Evolutionary conservation across 1,140 invertebrate genomes (phyloP), one percentile per base, ranked within the genome.

Genomic region (Spodoptera frugiperda): DNA sequence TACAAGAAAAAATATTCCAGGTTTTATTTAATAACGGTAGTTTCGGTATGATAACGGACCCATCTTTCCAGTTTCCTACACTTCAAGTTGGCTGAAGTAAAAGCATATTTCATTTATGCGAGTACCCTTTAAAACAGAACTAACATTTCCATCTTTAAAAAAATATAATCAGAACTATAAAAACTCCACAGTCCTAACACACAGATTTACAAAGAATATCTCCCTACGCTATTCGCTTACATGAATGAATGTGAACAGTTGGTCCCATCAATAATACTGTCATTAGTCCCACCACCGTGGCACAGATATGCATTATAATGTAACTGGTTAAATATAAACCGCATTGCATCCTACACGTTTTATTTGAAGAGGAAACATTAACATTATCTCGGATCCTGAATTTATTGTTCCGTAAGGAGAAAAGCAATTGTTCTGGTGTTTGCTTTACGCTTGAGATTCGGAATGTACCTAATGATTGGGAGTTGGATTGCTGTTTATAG

Each of bases 221-320:
- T 15, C 15, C 1, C n/a, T 8, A 72, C 14, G 51, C 57, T 17
- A 71, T 55, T 30, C 19, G 53, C 39, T 49, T 44, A 17, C 12
- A 17, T 74, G 71, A 74, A 75, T 75, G 46, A 75, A 65, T 75
- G 72, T 53, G 72, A 63, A 53, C 72, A 75, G 72, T 65, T 75
- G 72, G 25, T 14, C 25, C 1, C 72, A 75, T 75, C 49, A 75
- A 75, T 75, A 73, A 59, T 51, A 65, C 54, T 75, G 72, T 65
- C 49, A 75, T 65, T 65, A 75, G 17, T 65, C 5, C 21, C 39
- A 44, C 63, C 72, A 65, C 11, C 12, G 57, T 75, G 59, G 49
- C 72, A 75, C 49, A 75, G 21, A 63, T 73, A 63, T 75, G 71
- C 57, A 44, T 61, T 61, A 49, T 63, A 74, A 61, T 75, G 53